These are phyloP conservation scores for Leptopterna dolabrata DNA, from an alignment of 2,888 invertebrate genomes.

Conservation along the genomic window DNA sequence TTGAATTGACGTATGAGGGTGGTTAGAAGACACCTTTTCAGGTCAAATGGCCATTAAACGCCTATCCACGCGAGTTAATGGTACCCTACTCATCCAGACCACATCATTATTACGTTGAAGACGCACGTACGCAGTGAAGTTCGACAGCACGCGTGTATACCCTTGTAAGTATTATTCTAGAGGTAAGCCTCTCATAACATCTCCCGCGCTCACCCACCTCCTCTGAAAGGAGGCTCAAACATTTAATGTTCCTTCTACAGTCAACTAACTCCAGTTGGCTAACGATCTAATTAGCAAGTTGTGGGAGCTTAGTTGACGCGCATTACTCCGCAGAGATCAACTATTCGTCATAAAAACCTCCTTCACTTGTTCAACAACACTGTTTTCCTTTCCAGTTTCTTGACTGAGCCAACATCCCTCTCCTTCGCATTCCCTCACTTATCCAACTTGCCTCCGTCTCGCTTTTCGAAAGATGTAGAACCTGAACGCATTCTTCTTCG, in stretches of 20 bases:
- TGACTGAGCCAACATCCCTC: not conserved
- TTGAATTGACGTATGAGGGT: too few species aligned
- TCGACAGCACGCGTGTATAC: not conserved
- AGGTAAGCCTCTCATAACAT: slow-evolving; percentile 34
- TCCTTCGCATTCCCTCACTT: not conserved
- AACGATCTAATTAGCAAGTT: slow-evolving; percentile 51
- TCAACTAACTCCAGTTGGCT: slow-evolving; percentile 39
- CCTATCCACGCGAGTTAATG: too few species aligned
- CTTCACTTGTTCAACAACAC: slow-evolving; percentile 42
- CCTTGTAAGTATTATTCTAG: slow-evolving; percentile 8
- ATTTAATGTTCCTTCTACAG: slow-evolving; percentile 48
- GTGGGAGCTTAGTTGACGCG: slow-evolving; percentile 46
- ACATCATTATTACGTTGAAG: not conserved
- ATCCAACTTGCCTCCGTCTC: not conserved
- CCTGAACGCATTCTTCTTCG: not conserved
- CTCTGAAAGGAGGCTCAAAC: slow-evolving; percentile 41
- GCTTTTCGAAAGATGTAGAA: not conserved
- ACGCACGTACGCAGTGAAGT: not conserved
- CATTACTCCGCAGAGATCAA: slow-evolving; percentile 44
- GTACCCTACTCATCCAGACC: not conserved
- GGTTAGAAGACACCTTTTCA: too few species aligned
- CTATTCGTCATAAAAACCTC: slow-evolving; percentile 44
- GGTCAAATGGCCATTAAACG: too few species aligned
- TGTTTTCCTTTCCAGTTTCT: slow-evolving; percentile 47
- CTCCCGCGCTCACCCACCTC: not conserved